These are phyloP conservation scores for Cataglyphis cursor DNA, from an alignment of 2,888 invertebrate species.

Conservation along the genomic window DNA sequence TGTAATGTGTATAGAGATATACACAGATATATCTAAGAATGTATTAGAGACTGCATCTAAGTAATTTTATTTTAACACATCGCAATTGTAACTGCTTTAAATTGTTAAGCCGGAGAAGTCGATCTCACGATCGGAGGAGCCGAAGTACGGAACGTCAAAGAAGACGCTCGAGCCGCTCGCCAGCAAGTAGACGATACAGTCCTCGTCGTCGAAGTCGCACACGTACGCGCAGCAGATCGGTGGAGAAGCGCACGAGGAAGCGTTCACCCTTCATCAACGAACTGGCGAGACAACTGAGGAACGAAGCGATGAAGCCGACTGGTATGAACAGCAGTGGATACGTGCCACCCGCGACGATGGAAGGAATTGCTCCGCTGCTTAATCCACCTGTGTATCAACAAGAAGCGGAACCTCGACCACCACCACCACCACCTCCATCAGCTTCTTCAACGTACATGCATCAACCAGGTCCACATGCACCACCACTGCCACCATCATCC, in stretches of 20 bases:
- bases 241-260: conserved; percentile 80
- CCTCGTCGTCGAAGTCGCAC: conserved; percentile 78
- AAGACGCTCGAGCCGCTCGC: conserved; percentile 83
- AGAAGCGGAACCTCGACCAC: conserved; percentile 60
- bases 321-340: conserved; percentile 59
- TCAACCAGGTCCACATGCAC: conserved; percentile 65
- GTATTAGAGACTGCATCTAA: conserved; percentile 26
- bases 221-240: conserved; percentile 78
- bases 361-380: conserved; percentile 71
- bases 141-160: conserved; percentile 78
- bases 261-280: conserved; percentile 85
- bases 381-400: conserved; percentile 61
- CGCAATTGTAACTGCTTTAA: conserved; percentile 59
- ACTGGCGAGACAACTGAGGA: conserved; percentile 82
- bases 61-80: conserved; percentile 1
- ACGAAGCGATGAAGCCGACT: conserved; percentile 75
- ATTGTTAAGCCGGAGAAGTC: conserved; percentile 81
- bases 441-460: conserved; percentile 61
- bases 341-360: conserved; percentile 68
- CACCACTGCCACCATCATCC: conserved; percentile 57
- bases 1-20: background rate
- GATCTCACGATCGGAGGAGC: conserved; percentile 81
- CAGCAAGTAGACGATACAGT: conserved; percentile 75
- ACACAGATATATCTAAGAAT: conserved; percentile 14
- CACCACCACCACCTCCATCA: conserved; percentile 1